phyloP scores from a whole-genome alignment of 2,113 vertebrate species.

The Tyto alba region DNA sequence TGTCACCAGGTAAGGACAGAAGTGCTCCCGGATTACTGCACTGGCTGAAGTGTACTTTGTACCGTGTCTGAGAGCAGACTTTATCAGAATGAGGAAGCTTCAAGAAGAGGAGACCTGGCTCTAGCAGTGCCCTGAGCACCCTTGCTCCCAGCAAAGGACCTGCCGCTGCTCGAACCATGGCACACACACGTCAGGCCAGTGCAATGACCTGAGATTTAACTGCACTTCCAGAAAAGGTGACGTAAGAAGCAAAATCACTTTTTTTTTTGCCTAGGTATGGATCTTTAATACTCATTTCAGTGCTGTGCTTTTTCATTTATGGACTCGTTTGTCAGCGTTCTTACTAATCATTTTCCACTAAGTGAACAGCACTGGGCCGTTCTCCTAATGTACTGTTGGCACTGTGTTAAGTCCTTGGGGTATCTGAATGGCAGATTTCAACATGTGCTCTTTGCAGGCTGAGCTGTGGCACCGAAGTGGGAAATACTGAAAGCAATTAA shows the following conservation, averaged over 20 bases:
- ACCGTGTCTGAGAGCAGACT: background rate
- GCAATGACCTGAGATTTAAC: background rate
- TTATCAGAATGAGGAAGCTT: background rate
- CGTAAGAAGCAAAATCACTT: background rate
- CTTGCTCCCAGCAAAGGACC: background rate
- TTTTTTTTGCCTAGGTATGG: background rate
- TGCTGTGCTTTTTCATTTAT: background rate
- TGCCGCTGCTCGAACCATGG: background rate
- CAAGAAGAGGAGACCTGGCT: background rate
- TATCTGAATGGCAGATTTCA: background rate
- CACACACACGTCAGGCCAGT: fast-evolving
- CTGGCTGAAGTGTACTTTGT: background rate
- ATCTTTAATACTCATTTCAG: background rate
- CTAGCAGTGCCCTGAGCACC: background rate
- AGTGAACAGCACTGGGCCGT: background rate
- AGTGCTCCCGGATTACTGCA: background rate
- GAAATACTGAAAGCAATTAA: background rate
- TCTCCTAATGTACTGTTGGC: background rate
- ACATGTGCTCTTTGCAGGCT: background rate
- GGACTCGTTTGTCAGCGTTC: background rate
- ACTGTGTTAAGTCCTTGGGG: background rate
- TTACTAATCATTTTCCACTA: background rate
- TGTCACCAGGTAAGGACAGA: background rate
- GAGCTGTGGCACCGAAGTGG: background rate
- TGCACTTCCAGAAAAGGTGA: background rate